Conservation (phyloP, 2,888 invertebrate genomes). For the Drosophila leonis region DNA sequence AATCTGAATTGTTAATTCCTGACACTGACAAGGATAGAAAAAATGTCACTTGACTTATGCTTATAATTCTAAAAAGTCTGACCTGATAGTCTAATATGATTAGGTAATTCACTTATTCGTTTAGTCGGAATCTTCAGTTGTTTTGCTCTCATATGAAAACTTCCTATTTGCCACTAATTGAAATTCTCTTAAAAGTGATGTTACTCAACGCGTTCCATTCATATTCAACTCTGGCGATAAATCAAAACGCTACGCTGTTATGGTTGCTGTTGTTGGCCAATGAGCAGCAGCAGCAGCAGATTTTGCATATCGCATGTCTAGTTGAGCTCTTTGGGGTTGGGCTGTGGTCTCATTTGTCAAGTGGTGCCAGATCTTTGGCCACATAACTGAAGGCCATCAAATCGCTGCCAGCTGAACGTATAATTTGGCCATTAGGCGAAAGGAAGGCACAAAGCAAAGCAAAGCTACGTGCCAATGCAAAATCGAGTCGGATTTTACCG, state of each 20-base stretch:
- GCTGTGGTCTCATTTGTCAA: slow-evolving; percentile 60
- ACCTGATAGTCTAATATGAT: background rate
- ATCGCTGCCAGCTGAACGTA: slow-evolving; percentile 32
- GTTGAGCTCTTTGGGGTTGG: slow-evolving; percentile 18
- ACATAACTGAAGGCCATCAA: slow-evolving; percentile 35
- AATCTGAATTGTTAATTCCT: background rate
- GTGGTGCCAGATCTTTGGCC: slow-evolving; percentile 52
- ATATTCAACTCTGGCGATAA: slow-evolving; percentile 14
- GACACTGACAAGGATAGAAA: background rate
- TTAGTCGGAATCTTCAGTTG: background rate
- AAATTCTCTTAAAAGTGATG: background rate
- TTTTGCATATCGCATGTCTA: slow-evolving; percentile 41
- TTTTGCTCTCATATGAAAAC: background rate
- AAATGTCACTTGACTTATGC: background rate
- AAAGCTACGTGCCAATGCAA: slow-evolving; percentile 57
- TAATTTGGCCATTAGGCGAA: slow-evolving; percentile 58
- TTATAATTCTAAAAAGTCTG: background rate
- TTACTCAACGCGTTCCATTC: background rate
- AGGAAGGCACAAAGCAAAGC: slow-evolving; percentile 5
- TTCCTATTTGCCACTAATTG: background rate
- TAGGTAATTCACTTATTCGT: background rate
- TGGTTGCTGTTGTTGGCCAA: slow-evolving; percentile 5
- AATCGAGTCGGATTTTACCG: slow-evolving; percentile 56
- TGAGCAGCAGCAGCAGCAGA: slow-evolving; percentile 21
- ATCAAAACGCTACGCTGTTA: slow-evolving; percentile 19